Conservation (phyloP, 1,140 invertebrate genomes). For the Patella vulgata region DNA sequence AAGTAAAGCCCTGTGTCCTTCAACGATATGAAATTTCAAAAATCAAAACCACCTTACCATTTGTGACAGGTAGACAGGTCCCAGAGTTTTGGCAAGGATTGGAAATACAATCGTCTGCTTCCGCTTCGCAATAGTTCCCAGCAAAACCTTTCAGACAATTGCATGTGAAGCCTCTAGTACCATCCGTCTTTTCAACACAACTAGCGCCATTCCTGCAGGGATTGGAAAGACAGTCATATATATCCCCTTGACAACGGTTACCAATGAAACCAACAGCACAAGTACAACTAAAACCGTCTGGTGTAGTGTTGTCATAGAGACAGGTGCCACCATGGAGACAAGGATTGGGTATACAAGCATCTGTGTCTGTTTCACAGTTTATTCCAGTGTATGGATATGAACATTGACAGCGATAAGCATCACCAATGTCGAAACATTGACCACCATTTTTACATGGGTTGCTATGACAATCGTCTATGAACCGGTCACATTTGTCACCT, state of each 20-base stretch:
- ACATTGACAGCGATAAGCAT: not conserved
- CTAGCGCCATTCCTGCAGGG: slow-evolving; percentile 54
- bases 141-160: slow-evolving; percentile 1
- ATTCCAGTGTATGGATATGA: slow-evolving; percentile 6
- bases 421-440: slow-evolving; percentile 9
- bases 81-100: slow-evolving; percentile 22
- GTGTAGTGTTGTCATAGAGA: slow-evolving; percentile 14
- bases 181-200: slow-evolving; percentile 46
- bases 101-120: slow-evolving; percentile 7
- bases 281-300: slow-evolving; percentile 12
- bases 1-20: no score
- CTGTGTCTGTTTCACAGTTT: slow-evolving; percentile 36
- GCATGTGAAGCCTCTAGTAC: slow-evolving; percentile 23
- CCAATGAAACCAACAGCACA: slow-evolving; percentile 26
- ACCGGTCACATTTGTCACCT: slow-evolving; percentile 89
- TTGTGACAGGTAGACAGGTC: slow-evolving; percentile 63
- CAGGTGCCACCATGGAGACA: slow-evolving; percentile 46
- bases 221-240: slow-evolving; percentile 50
- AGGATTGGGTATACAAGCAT: slow-evolving; percentile 42
- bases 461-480: slow-evolving; percentile 78
- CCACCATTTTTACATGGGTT: slow-evolving; percentile 73
- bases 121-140: slow-evolving; percentile 16
- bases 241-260: slow-evolving; percentile 24
- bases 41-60: no score
- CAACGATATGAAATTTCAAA: no score